phyloP scores from a whole-genome alignment of 2,113 vertebrate species.

The Sylvicapra grimmia region DNA sequence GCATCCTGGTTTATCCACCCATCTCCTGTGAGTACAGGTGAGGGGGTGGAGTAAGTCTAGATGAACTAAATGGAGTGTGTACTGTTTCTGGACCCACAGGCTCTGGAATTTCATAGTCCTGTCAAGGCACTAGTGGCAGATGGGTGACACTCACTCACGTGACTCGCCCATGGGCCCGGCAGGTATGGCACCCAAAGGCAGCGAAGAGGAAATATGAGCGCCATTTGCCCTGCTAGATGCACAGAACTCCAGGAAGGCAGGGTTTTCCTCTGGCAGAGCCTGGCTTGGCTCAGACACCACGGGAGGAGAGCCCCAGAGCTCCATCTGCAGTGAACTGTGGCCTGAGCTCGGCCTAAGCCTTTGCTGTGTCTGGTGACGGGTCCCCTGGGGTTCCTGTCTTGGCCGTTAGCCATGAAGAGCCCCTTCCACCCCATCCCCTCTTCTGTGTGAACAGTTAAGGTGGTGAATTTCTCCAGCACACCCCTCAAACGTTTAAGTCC shows the following conservation, averaged over 20 bases:
- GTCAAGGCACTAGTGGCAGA: rapidly evolving
- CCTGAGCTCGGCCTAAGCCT: rapidly evolving
- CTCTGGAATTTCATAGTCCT: background rate
- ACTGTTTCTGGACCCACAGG: background rate
- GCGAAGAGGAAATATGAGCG: background rate
- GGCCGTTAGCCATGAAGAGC: rapidly evolving
- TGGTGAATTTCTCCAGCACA: background rate
- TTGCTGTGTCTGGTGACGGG: background rate
- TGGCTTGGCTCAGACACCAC: background rate
- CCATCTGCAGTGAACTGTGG: background rate
- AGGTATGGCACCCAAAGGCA: background rate
- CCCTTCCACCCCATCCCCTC: background rate
- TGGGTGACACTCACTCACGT: background rate
- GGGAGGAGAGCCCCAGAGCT: background rate
- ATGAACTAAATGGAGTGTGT: background rate
- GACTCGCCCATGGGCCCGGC: rapidly evolving
- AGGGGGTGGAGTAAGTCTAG: background rate
- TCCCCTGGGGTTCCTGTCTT: background rate
- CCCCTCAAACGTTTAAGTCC: background rate
- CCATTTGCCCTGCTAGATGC: background rate
- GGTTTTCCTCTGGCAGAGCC: background rate
- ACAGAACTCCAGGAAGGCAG: background rate
- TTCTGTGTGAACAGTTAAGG: rapidly evolving
- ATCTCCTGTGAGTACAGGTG: background rate
- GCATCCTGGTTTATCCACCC: background rate